Base-by-base conservation (phyloP, 92 coral and sea anemone species). In the Actinernus sp. region DNA sequence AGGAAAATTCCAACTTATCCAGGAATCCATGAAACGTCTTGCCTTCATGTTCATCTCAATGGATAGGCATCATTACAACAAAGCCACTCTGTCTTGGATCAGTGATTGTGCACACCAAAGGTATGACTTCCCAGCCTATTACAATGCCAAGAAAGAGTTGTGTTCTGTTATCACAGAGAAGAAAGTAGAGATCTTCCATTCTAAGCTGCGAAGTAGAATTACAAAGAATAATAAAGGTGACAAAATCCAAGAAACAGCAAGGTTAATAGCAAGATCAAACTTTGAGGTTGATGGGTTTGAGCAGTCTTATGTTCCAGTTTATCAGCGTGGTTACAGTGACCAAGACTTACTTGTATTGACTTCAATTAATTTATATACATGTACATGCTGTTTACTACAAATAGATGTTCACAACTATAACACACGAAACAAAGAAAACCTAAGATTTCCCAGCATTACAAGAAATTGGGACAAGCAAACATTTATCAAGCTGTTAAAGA, bases 101-200 rank as follows among this genome's bases (percentile, higher is more conserved):
- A 79, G 91, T 55, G 91, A 85, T 57, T 40, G 27, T 1, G 49
- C 54, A 9, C 45, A 71, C 54, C 91, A 85, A 13, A 39, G 49
- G 57, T 26, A 36, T 28, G 36, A 66, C 34, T 33, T 84, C 48
- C 87, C 81, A 18, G 68, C 23, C 6, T 63, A 68, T 41, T 13
- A 55, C 59, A 31, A 36, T n/a, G 73, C 64, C 32, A 64, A 73
- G 71, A 29, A 24, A 38, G 55, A 57, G 5, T 40, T 78, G 6
- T 81, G 83, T 58, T 66, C 84, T 28, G 84, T 87, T 13, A 48
- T 81, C 37, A 87, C 78, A 25, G 93, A 83, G 20, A 81, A 82
- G 73, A 82, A 64, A 55, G 72, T 71, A 2, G 86, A 88, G 45
- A 78, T 88, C 36, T 88, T 88, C 51, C 94, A 83, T 32, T 88